These are phyloP conservation scores for Trichoplax adhaerens DNA, from an alignment of 37 sponge, comb jelly and placozoan species.

Conservation along the genomic window DNA sequence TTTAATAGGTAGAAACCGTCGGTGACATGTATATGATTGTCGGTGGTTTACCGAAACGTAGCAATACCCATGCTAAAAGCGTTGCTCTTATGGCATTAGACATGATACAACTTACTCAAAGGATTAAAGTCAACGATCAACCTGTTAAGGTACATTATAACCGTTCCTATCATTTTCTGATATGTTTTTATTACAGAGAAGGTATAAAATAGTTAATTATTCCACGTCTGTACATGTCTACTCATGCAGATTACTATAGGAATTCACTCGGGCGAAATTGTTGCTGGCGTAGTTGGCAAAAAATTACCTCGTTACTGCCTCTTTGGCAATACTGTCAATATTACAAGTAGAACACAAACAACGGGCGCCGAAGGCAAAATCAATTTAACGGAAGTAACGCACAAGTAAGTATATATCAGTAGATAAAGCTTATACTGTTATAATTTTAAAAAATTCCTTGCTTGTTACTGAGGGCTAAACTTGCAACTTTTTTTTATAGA, in stretches of 20 bases:
- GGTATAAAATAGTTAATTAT: not conserved
- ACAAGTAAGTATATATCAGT: slow-evolving; percentile 23
- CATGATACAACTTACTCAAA: slow-evolving; percentile 40
- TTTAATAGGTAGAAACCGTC: slow-evolving; percentile 78
- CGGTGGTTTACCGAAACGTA: slow-evolving; percentile 59
- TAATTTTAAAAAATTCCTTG: too few relatives aligned
- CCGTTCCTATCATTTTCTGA: not conserved
- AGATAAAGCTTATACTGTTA: too few relatives aligned
- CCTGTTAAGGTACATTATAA: not conserved
- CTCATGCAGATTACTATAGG: slow-evolving; percentile 61
- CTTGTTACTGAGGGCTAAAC: too few relatives aligned
- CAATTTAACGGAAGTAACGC: slow-evolving; percentile 58
- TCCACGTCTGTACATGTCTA: not conserved
- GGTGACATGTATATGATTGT: slow-evolving; percentile 97
- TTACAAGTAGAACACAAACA: slow-evolving; percentile 76
- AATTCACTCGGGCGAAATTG: slow-evolving; percentile 72
- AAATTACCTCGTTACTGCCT: slow-evolving; percentile 94
- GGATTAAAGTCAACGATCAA: not conserved
- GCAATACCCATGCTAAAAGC: slow-evolving; percentile 50
- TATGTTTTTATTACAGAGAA: not conserved
- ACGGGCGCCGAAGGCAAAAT: slow-evolving; percentile 60
- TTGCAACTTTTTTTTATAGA: too few relatives aligned
- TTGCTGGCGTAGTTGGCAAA: slow-evolving; percentile 84
- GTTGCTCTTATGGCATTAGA: slow-evolving; percentile 72
- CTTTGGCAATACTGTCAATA: slow-evolving; percentile 95